Conservation (phyloP, 1,140 invertebrate genomes). For the Acromyrmex heyeri region DNA sequence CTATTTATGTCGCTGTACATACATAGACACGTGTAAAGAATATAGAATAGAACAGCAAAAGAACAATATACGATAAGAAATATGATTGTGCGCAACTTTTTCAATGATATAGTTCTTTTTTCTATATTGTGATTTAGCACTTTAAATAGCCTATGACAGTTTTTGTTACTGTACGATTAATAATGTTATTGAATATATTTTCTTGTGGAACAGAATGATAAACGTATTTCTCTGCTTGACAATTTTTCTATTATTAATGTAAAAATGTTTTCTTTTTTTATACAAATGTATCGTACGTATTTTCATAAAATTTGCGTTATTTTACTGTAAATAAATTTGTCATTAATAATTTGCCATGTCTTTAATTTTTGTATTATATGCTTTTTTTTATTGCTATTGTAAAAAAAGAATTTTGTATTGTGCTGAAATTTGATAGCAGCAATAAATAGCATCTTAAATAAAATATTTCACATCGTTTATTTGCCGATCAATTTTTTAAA, state of each 20-base stretch:
- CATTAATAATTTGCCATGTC: not conserved
- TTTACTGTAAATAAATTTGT: not conserved
- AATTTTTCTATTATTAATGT: not conserved
- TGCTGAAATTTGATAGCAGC: not conserved
- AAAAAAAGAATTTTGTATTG: not conserved
- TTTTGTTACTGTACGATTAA: not conserved
- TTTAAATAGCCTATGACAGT: not conserved
- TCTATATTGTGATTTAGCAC: not conserved
- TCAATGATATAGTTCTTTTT: not conserved
- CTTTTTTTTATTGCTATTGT: not conserved
- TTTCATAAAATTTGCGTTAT: not conserved
- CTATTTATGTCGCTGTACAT: not conserved
- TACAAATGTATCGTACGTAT: not conserved
- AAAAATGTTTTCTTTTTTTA: conserved; percentile 5
- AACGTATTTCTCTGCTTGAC: not conserved
- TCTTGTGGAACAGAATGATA: not conserved
- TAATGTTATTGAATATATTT: not conserved
- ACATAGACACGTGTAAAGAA: not conserved
- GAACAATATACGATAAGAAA: not conserved
- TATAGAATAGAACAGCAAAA: not conserved
- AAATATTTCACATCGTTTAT: not conserved
- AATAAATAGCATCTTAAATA: not conserved
- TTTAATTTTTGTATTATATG: not conserved
- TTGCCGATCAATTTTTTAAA: not conserved
- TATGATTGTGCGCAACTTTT: not conserved